A percentile compares a stretch with the other conserved stretches of the same genome.
Evolutionary conservation across 2,888 invertebrate genomes (phyloP).

Genomic region (Athalia cordata): DNA sequence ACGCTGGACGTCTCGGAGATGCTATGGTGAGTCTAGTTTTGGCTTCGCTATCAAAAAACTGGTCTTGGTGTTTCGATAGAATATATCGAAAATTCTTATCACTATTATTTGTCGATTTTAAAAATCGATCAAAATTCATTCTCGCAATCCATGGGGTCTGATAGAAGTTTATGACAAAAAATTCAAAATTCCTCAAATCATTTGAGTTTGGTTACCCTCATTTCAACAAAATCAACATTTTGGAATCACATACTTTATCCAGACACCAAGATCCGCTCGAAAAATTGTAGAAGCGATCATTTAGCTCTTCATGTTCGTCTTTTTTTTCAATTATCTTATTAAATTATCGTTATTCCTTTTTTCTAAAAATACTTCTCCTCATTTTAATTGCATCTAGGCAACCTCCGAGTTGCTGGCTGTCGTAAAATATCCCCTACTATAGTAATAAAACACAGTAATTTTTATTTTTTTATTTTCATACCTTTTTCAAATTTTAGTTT

Average conservation of each 20-base stretch:
- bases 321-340: constrained; percentile 9
- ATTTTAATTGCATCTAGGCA: too few species aligned
- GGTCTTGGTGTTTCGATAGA: constrained; percentile 72
- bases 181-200: not conserved
- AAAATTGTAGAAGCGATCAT: constrained; percentile 32
- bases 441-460: too few species aligned
- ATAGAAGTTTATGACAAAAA: not conserved
- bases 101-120: not conserved
- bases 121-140: constrained; percentile 22
- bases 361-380: not conserved
- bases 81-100: constrained; percentile 65
- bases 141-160: not conserved
- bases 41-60: constrained; percentile 53
- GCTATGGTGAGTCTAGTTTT: constrained; percentile 67
- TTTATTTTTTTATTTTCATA: too few species aligned
- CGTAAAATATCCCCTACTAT: too few species aligned
- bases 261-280: constrained; percentile 36
- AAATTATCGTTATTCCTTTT: not conserved
- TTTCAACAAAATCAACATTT: not conserved
- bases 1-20: constrained; percentile 44
- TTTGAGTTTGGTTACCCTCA: too few species aligned
- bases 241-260: constrained; percentile 33
- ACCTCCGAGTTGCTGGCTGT: too few species aligned
- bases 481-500: not conserved
- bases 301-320: not conserved